Percentiles rank a stretch among this genome's conserved stretches.
phyloP scores from a whole-genome alignment of 2,797 vertebrate genomes.

The Macrochelys suwanniensis region DNA sequence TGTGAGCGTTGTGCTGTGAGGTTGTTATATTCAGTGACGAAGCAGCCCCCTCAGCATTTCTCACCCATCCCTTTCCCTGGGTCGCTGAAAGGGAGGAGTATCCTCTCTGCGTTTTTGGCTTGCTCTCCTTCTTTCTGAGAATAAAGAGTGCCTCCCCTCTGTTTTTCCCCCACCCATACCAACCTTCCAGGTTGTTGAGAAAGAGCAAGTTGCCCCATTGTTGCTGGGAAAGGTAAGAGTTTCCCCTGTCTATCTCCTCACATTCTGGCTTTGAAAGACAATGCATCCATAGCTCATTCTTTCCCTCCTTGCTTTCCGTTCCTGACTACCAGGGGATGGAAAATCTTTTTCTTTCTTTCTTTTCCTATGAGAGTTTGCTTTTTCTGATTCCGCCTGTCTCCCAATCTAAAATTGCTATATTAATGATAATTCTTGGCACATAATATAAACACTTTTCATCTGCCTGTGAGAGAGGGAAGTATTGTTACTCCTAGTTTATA shows the following conservation, averaged over 20 bases:
- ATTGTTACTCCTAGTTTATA: no score
- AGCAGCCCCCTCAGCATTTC: background rate
- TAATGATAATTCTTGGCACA: conserved; percentile 32
- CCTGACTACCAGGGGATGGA: conserved; percentile 9
- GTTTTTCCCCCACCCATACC: background rate
- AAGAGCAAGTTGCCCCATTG: background rate
- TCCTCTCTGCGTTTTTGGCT: background rate
- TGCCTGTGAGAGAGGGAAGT: background rate
- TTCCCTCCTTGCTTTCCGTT: conserved; percentile 37
- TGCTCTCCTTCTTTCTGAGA: background rate
- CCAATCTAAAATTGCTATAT: conserved; percentile 16
- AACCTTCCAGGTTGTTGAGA: background rate
- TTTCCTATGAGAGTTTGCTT: conserved; percentile 35
- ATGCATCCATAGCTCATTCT: background rate
- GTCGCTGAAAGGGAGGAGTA: background rate
- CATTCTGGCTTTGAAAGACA: background rate
- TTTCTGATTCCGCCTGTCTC: conserved; percentile 49
- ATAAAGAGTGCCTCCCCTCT: background rate
- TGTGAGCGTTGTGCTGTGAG: background rate
- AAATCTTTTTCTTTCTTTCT: conserved; percentile 34
- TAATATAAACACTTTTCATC: background rate
- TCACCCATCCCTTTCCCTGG: background rate
- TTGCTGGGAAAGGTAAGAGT: background rate
- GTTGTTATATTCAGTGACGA: background rate
- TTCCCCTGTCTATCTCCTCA: background rate